These are phyloP conservation scores for Netelia melanura DNA, from an alignment of 2,888 invertebrate species.

Conservation along the genomic window DNA sequence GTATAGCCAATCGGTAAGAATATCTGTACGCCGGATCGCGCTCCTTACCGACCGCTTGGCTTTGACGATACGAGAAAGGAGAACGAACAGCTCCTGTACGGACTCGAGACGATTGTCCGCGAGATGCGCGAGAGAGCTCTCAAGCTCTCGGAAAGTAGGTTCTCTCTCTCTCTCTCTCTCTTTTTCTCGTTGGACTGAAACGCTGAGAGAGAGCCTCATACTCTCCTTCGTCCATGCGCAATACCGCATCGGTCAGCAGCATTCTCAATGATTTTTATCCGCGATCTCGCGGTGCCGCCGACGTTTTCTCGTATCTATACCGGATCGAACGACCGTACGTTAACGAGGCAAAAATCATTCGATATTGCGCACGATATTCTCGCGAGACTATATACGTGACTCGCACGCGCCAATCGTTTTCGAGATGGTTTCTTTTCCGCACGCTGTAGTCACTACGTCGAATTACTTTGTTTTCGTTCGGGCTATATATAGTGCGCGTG, in stretches of 20 bases:
- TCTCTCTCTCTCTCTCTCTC: conserved; percentile 56
- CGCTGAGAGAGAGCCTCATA: conserved; percentile 3
- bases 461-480: conserved; percentile 35
- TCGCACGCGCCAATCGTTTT: conserved; percentile 62
- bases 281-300: conserved; percentile 40
- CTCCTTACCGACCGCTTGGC: conserved; percentile 41
- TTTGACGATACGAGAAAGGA: conserved; percentile 62
- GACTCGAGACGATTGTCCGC: conserved; percentile 49
- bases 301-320: conserved; percentile 50
- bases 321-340: conserved; percentile 47
- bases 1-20: conserved; percentile 35
- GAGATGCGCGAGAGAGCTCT: conserved; percentile 43
- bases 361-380: conserved; percentile 64
- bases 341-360: conserved; percentile 70
- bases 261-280: conserved; percentile 79
- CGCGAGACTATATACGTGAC: conserved; percentile 56
- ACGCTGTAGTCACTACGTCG: conserved; percentile 19
- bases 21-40: conserved; percentile 45
- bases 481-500: not conserved
- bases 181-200: conserved; percentile 48
- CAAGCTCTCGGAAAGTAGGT: conserved; percentile 76
- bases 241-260: conserved; percentile 68
- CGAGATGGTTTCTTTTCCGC: conserved; percentile 33
- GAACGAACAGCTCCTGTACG: conserved; percentile 51
- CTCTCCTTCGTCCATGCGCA: conserved; percentile 31